Evolutionary conservation across 2,797 vertebrate genomes (phyloP).

Genomic region (Scarus forsteni): DNA sequence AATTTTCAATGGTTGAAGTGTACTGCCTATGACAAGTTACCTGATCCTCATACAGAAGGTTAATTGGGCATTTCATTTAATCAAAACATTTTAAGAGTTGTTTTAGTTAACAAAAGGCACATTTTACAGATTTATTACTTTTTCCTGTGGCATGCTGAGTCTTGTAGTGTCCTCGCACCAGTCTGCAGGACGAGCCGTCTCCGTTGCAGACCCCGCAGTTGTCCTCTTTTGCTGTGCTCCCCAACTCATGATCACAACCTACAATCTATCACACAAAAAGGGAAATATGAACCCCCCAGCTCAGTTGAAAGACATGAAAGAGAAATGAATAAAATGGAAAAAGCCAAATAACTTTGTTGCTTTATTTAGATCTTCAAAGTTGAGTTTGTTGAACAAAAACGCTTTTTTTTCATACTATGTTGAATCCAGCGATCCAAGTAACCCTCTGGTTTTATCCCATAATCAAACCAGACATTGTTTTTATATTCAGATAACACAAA

Average conservation of each 20-base stretch:
- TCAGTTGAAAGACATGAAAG: not conserved
- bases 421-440: constrained; percentile 34
- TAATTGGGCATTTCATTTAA: too few species aligned
- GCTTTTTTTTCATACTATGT: constrained; percentile 1
- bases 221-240: constrained; percentile 95
- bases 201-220: constrained; percentile 97
- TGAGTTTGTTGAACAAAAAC: not conserved
- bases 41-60: too few species aligned
- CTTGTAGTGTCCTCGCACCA: constrained; percentile 96
- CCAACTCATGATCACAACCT: constrained; percentile 95
- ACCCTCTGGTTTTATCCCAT: constrained; percentile 10
- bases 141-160: constrained; percentile 92
- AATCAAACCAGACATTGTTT: constrained; percentile 33
- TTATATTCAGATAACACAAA: constrained; percentile 30
- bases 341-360: not conserved
- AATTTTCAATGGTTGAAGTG: too few species aligned
- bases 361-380: not conserved
- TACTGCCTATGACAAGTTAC: too few species aligned
- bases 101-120: not conserved
- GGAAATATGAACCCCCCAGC: not conserved
- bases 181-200: constrained; percentile 94
- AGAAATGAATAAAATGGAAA: not conserved
- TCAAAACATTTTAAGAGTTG: not conserved
- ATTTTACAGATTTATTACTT: constrained; percentile 81
- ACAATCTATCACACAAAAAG: constrained; percentile 86